These are phyloP conservation scores for Drosophila pandora DNA, from an alignment of 1,140 invertebrate genomes.

Conservation along the genomic window DNA sequence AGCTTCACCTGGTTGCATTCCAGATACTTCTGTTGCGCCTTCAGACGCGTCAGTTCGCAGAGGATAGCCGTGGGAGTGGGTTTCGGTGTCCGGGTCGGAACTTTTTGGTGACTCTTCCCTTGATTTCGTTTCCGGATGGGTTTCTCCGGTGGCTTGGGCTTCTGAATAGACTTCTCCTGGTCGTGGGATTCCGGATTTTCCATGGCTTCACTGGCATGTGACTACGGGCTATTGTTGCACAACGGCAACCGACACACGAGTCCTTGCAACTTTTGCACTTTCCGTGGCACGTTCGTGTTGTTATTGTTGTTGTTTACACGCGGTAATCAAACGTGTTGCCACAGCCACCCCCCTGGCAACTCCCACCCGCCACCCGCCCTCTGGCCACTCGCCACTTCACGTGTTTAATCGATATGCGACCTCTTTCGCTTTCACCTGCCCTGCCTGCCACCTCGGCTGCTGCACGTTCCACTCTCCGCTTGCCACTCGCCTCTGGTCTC, in stretches of 20 bases:
- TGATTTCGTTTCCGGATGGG: constrained; percentile 41
- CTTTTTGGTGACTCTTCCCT: neutral
- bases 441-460: constrained; percentile 35
- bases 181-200: constrained; percentile 19
- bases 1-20: constrained; percentile 78
- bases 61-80: constrained; percentile 66
- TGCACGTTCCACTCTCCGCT: constrained; percentile 39
- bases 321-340: constrained; percentile 81
- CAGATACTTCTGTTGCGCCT: constrained; percentile 82
- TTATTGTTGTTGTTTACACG: constrained; percentile 74
- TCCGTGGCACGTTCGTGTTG: constrained; percentile 25
- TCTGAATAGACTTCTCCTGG: constrained; percentile 5
- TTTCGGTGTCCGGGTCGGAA: constrained; percentile 3
- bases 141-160: constrained; percentile 40
- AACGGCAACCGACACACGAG: constrained; percentile 39
- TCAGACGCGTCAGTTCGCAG: constrained; percentile 76
- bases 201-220: constrained; percentile 54
- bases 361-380: constrained; percentile 5
- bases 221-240: constrained; percentile 49
- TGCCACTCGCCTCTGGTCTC: constrained; percentile 3
- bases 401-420: constrained; percentile 73
- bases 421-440: constrained; percentile 32
- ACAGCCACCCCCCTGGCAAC: constrained; percentile 22
- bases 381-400: neutral
- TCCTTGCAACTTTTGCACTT: constrained; percentile 62